Evolutionary conservation across 2,888 invertebrate genomes (phyloP), one percentile per base, ranked within the genome.

Genomic region (Nomada goodeniana): DNA sequence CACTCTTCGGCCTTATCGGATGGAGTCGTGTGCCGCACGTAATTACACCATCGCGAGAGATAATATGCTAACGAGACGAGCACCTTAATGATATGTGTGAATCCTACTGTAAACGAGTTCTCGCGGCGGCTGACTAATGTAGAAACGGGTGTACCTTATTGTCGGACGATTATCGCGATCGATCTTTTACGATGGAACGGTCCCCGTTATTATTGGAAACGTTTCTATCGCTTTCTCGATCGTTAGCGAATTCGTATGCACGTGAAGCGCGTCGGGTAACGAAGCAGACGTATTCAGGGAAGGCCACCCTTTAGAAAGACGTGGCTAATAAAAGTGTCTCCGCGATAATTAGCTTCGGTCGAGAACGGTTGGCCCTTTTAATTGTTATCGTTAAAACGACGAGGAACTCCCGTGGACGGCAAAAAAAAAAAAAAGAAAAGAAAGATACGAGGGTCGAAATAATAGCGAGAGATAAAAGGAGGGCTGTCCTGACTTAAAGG

Each of bases 21-120:
- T 89, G 73, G 63, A 79, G 90, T 89, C 91, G 89, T 89, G 91
- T 91, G 91, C 89, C 90, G 77, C 85, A 71, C 85, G 86, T 91
- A 92, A 92, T 92, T 90, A 90, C 87, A 76, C 79, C 86, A 84
- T 89, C 86, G 81, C 69, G 55, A 65, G 82, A 91, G 92, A 92
- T 92, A 92, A 92, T 92, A 92, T 92, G 92, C 90, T 92, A 92
- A 92, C 89, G 87, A 88, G 86, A 61, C 80, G 72, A 71, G 76
- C 86, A 84, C 82, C 83, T 90, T 91, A 91, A 91, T 89, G 88
- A 86, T 90, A 90, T 86, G 90, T 90, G 91, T 90, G 91, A 92
- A 91, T 91, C 88, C 82, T 60, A 68, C 85, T 76, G 73, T 70
- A 85, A 85, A 85, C 80, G 86, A 86, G 88, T 91, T 91, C 91